Conservation (phyloP, 2,113 vertebrate species). For the Spheniscus mendiculus region DNA sequence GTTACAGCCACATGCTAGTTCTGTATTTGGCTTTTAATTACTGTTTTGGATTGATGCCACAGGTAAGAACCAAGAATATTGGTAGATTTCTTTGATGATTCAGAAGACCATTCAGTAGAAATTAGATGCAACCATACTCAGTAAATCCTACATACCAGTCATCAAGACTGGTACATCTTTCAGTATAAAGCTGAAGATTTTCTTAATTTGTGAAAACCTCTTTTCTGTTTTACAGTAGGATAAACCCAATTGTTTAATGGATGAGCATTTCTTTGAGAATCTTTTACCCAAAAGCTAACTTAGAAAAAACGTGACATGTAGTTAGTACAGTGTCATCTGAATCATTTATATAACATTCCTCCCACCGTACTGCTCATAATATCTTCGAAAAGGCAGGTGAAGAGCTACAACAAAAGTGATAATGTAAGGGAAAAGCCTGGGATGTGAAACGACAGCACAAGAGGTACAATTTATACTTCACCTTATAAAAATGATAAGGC, state of each 20-base stretch:
- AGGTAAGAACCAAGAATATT: neutral
- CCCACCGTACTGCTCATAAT: slow-evolving; percentile 39
- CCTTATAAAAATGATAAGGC: neutral
- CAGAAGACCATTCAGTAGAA: slow-evolving; percentile 14
- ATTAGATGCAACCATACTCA: neutral
- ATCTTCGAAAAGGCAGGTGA: slow-evolving; percentile 33
- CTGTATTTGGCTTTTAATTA: neutral
- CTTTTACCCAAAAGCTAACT: slow-evolving; percentile 17
- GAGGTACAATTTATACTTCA: slow-evolving; percentile 1
- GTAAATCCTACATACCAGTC: neutral
- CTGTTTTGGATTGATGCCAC: neutral
- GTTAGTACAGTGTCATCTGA: slow-evolving; percentile 37
- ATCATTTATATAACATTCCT: slow-evolving; percentile 53
- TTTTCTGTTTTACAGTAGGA: neutral
- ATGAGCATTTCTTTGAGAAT: slow-evolving; percentile 24
- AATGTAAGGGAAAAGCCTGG: slow-evolving; percentile 29
- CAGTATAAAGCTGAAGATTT: neutral
- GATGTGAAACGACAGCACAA: slow-evolving; percentile 8
- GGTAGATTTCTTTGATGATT: neutral
- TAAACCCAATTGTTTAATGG: neutral
- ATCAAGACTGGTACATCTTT: neutral
- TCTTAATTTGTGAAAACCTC: neutral
- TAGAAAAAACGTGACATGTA: slow-evolving; percentile 2
- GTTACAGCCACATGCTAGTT: neutral
- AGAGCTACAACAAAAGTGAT: slow-evolving; percentile 17